A percentile compares a stretch with the other conserved stretches of the same genome.
Conservation (phyloP, 2,113 vertebrate species). For the Malurus cyaneus region DNA sequence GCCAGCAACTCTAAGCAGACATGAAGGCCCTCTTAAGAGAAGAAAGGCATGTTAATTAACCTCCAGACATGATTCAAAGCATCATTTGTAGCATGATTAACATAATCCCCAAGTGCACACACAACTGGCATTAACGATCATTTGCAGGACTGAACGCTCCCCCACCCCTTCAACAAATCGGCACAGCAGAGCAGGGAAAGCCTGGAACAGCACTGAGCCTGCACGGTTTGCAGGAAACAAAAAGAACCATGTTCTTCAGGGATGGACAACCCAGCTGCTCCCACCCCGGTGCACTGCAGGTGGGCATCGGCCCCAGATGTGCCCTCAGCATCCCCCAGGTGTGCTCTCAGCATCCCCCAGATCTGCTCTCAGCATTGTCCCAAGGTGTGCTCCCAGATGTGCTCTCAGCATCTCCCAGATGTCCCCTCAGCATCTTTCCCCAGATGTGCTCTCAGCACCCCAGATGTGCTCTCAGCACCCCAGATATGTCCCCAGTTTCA, state of each 20-base stretch:
- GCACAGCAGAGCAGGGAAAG: background rate
- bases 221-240: background rate
- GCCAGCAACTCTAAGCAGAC: slow-evolving; percentile 50
- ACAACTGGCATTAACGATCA: slow-evolving; percentile 41
- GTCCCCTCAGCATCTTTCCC: background rate
- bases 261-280: background rate
- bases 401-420: background rate
- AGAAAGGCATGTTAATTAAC: slow-evolving; percentile 73
- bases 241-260: background rate
- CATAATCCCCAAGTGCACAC: slow-evolving; percentile 70
- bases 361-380: too few species aligned
- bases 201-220: background rate
- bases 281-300: background rate
- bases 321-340: background rate
- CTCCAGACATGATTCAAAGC: slow-evolving; percentile 67
- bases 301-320: background rate
- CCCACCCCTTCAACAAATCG: background rate
- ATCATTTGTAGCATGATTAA: slow-evolving; percentile 72
- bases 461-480: background rate
- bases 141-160: background rate
- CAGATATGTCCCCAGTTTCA: background rate
- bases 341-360: background rate
- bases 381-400: background rate
- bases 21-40: slow-evolving; percentile 60
- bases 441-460: background rate